phyloP scores from a whole-genome alignment of 2,888 invertebrate species.

The Drosophila paucipuncta region DNA sequence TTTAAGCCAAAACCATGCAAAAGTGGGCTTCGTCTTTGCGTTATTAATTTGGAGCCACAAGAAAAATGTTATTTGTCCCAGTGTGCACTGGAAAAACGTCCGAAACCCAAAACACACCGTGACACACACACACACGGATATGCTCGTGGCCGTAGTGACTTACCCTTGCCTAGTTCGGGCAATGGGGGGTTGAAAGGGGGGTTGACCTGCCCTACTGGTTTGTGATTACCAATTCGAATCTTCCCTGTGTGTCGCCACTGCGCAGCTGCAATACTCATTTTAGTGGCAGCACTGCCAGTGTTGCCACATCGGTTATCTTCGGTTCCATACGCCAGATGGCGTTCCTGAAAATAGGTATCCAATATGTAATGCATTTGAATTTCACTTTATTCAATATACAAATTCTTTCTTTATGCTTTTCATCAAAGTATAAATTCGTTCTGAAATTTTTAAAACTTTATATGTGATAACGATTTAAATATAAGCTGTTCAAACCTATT shows the following conservation, averaged over 20 bases:
- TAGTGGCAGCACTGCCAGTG: constrained; percentile 43
- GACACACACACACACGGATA: constrained; percentile 10
- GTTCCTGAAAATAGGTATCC: neutral
- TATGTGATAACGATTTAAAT: neutral
- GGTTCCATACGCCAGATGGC: constrained; percentile 30
- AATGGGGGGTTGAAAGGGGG: constrained; percentile 14
- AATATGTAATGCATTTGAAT: neutral
- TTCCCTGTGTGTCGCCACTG: constrained; percentile 17
- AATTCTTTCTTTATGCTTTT: neutral
- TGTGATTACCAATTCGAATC: constrained; percentile 19
- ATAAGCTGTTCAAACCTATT: neutral
- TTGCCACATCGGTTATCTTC: constrained; percentile 14
- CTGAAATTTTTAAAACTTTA: neutral
- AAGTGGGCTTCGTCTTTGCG: neutral
- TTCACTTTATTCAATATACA: neutral
- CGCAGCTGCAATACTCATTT: constrained; percentile 37
- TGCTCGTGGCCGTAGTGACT: constrained; percentile 1
- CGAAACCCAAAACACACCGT: constrained; percentile 35
- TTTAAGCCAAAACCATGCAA: neutral
- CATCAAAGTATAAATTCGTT: neutral
- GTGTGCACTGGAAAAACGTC: constrained; percentile 2
- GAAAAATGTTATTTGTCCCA: neutral
- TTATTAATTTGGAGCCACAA: neutral
- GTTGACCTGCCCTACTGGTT: constrained; percentile 39
- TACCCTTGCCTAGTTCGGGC: constrained; percentile 25